Evolutionary conservation across 2,888 invertebrate species (phyloP), one percentile per base, ranked within the genome.

Genomic region (Drosophila neutralis): DNA sequence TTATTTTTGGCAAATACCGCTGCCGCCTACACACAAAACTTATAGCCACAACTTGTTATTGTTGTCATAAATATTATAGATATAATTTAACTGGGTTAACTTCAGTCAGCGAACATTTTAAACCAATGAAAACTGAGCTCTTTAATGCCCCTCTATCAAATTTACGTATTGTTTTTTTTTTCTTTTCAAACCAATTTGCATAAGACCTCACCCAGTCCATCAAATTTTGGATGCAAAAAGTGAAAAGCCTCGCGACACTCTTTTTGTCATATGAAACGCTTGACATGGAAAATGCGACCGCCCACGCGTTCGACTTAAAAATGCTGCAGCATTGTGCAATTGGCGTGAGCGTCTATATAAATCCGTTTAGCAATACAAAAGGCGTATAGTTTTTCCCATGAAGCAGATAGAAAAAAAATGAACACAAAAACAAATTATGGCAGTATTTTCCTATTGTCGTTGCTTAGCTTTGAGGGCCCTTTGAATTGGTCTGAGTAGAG

Each of bases 291-390:
- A 73, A 73, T 61, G 54, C 36, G 62, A 52, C 36, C 57, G 72
- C 70, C 72, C 72, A 63, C 63, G 63, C 62, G 36, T 69, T 40
- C 13, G 27, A 3, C 53, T 29, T 40, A 29, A 45, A 69, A 63
- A 29, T 49, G 31, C 45, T 31, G 31, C 40, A 29, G 58, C 42
- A 65, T 86, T 88, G 81, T 81, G 90, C 90, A 87, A 90, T 90
- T 88, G 88, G 88, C 86, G 86, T 88, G 88, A 89, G 90, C 82
- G 87, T 80, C 81, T 81, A 75, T 83, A 85, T 87, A 82, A 89
- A 87, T 83, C 78, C 83, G 73, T 85, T 87, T 88, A 81, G 89
- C 76, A 75, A 67, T 68, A 76, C 69, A 80, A 83, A 84, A 85
- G 82, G 80, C 82, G 81, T 81, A 63, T 72, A 71, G 78, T 76